These are phyloP conservation scores for Crematogaster levior DNA, from an alignment of 2,888 invertebrate genomes.

Conservation along the genomic window DNA sequence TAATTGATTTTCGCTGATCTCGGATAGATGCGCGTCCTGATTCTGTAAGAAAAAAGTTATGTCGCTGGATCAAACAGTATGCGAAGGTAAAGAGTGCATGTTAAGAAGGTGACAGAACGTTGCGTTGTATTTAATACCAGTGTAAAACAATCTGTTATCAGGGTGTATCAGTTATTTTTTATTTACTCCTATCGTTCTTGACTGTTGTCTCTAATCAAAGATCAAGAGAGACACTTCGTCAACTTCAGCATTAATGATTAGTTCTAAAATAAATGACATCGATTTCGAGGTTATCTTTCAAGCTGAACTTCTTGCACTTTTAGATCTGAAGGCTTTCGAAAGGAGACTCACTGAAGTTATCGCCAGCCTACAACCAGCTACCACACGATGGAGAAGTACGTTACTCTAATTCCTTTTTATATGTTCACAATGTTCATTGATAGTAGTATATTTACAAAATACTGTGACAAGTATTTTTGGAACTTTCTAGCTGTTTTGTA, in stretches of 20 bases:
- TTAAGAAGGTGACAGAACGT: background rate
- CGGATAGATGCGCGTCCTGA: constrained; percentile 27
- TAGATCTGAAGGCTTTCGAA: constrained; percentile 99
- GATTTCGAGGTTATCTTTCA: constrained; percentile 60
- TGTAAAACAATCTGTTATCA: background rate
- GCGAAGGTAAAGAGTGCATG: constrained; percentile 90
- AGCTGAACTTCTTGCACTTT: constrained; percentile 81
- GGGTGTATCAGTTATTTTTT: background rate
- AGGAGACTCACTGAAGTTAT: constrained; percentile 98
- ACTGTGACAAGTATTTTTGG: background rate
- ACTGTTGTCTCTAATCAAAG: background rate
- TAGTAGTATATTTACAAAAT: background rate
- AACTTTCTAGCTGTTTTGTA: too few species aligned
- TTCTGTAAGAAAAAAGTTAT: constrained; percentile 84
- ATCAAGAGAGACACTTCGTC: background rate
- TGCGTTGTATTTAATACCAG: background rate
- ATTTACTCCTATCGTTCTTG: background rate
- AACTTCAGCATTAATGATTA: background rate
- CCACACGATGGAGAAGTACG: constrained; percentile 98
- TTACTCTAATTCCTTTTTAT: constrained; percentile 69
- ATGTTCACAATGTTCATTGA: background rate
- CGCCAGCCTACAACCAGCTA: constrained; percentile 97
- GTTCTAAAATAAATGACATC: background rate
- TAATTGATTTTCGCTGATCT: background rate
- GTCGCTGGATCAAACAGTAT: constrained; percentile 96